Evolutionary conservation across 2,797 vertebrate species (phyloP).

Genomic region (Labroides dimidiatus): DNA sequence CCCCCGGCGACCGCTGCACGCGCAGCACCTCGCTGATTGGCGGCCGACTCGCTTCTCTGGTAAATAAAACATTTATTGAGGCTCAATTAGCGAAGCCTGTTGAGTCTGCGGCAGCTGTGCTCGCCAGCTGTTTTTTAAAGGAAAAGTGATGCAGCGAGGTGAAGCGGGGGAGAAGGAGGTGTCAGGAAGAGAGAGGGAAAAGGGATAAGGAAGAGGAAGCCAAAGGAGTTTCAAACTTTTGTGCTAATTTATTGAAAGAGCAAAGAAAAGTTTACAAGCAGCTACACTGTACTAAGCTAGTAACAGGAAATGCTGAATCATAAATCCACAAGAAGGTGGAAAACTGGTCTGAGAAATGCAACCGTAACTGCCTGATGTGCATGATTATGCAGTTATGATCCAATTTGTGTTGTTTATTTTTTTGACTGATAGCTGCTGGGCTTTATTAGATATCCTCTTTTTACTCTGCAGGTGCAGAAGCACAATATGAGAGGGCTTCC

Average conservation of each 20-base stretch:
- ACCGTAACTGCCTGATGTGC: slow-evolving; percentile 53
- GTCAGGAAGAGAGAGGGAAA: slow-evolving; percentile 46
- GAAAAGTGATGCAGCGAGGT: slow-evolving; percentile 46
- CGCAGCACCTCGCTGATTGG: slow-evolving; percentile 65
- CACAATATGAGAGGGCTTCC: slow-evolving; percentile 11
- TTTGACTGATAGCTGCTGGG: slow-evolving; percentile 31
- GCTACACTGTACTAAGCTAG: neutral
- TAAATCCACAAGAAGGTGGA: no score
- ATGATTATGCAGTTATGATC: slow-evolving; percentile 80
- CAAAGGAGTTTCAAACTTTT: neutral
- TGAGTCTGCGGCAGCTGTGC: slow-evolving; percentile 78
- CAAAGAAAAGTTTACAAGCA: slow-evolving; percentile 12
- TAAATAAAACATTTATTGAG: slow-evolving; percentile 83
- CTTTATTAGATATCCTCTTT: slow-evolving; percentile 32
- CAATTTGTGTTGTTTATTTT: slow-evolving; percentile 66
- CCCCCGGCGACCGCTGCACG: slow-evolving; percentile 1
- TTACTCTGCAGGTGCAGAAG: slow-evolving; percentile 13
- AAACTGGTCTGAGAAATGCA: slow-evolving; percentile 4
- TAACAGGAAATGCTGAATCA: neutral
- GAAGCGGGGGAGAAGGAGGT: slow-evolving; percentile 68
- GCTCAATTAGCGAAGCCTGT: slow-evolving; percentile 80
- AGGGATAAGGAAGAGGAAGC: slow-evolving; percentile 10
- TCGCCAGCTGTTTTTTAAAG: slow-evolving; percentile 80
- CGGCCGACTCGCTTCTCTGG: slow-evolving; percentile 65
- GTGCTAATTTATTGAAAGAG: neutral